Percentiles rank a stretch among this genome's conserved stretches.
Conservation (phyloP, 1,140 invertebrate species). For the Leguminivora glycinivorella region DNA sequence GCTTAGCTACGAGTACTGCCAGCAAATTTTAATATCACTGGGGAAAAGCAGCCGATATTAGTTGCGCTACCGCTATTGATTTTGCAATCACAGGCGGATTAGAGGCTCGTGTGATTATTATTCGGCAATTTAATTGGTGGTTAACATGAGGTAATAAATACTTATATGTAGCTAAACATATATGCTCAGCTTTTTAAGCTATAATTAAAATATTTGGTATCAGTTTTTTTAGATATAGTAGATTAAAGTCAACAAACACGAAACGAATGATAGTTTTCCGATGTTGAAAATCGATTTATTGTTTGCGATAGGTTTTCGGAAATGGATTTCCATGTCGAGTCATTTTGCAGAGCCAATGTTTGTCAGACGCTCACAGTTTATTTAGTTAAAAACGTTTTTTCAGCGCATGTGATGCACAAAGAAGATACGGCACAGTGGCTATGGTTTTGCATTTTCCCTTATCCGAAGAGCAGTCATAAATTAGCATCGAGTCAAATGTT, state of each 20-base stretch:
- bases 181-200: background rate
- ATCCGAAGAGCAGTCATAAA: conserved; percentile 10
- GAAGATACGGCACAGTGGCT: background rate
- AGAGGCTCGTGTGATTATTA: conserved; percentile 43
- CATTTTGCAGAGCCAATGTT: conserved; percentile 15
- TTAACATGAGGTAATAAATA: background rate
- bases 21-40: conserved; percentile 69
- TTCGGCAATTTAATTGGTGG: conserved; percentile 30
- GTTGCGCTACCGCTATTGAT: conserved; percentile 58
- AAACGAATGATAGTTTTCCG: conserved; percentile 1
- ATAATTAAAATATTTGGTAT: background rate
- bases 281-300: conserved; percentile 22
- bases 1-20: conserved; percentile 41
- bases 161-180: background rate
- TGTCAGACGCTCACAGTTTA: conserved; percentile 8
- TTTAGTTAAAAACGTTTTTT: conserved; percentile 5
- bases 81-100: conserved; percentile 71
- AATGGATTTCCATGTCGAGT: conserved; percentile 22
- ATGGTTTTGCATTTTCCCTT: conserved; percentile 8
- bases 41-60: conserved; percentile 61
- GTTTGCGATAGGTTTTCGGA: conserved; percentile 18
- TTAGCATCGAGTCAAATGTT: conserved; percentile 5
- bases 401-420: background rate
- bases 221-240: background rate
- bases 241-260: conserved; percentile 1